Evolutionary conservation across 1,140 invertebrate species (phyloP).

Genomic region (Grapholita molesta): DNA sequence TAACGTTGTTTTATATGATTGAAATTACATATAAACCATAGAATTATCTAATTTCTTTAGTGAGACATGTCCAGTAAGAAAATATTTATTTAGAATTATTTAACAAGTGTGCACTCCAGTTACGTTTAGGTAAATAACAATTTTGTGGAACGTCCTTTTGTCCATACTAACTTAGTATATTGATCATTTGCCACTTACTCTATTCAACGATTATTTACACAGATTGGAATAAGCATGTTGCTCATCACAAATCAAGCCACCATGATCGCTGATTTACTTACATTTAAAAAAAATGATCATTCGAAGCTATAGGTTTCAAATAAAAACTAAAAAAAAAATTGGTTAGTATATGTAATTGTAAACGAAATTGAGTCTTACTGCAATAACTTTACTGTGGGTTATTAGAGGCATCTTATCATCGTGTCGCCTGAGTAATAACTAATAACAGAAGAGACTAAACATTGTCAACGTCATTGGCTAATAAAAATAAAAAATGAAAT

Average conservation of each 20-base stretch:
- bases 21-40: neutral
- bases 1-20: neutral
- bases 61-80: conserved; percentile 31
- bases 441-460: no score
- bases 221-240: neutral
- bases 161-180: neutral
- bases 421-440: no score
- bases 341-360: no score
- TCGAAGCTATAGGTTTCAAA: neutral
- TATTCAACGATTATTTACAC: neutral
- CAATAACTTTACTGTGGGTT: no score
- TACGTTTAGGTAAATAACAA: conserved; percentile 31
- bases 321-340: neutral
- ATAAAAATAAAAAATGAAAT: neutral
- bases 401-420: no score
- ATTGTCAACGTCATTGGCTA: no score
- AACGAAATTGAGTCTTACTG: no score
- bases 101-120: conserved; percentile 45
- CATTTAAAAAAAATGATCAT: neutral
- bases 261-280: neutral
- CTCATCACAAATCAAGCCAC: neutral
- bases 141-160: neutral
- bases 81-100: conserved; percentile 49
- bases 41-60: neutral
- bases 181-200: neutral